Percentiles rank a stretch among this genome's conserved stretches.
Evolutionary conservation across 1,140 invertebrate genomes (phyloP).

Genomic region (Hermetia illucens): DNA sequence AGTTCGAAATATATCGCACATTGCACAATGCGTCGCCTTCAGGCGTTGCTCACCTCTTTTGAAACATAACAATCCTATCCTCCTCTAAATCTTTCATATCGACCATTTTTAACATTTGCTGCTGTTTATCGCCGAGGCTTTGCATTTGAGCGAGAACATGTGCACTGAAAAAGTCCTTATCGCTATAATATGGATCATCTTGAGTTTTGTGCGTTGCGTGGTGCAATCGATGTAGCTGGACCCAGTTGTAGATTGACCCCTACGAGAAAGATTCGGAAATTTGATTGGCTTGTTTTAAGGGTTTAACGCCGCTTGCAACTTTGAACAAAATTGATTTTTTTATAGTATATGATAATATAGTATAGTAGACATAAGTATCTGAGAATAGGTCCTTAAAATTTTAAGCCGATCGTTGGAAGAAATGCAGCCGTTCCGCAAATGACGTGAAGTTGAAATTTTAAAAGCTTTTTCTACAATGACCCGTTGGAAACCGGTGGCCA

Average conservation of each 20-base stretch:
- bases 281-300: too few relatives aligned
- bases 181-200: conserved; percentile 79
- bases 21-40: neutral
- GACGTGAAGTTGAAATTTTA: too few relatives aligned
- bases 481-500: too few relatives aligned
- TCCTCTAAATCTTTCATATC: conserved; percentile 73
- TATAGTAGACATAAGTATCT: too few relatives aligned
- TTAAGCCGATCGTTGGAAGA: too few relatives aligned
- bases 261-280: conserved; percentile 26
- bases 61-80: conserved; percentile 76
- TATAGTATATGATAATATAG: neutral
- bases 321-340: neutral
- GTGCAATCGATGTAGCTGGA: conserved; percentile 72
- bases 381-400: too few relatives aligned
- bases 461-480: too few relatives aligned
- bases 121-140: conserved; percentile 54
- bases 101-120: conserved; percentile 51
- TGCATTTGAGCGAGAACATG: conserved; percentile 59
- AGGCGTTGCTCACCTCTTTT: conserved; percentile 44
- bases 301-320: too few relatives aligned
- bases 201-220: conserved; percentile 80
- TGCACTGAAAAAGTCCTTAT: conserved; percentile 71
- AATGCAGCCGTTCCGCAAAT: too few relatives aligned
- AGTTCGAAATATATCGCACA: neutral
- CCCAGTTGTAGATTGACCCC: conserved; percentile 66